These are phyloP conservation scores for Mesopsocus fuscifrons DNA, from an alignment of 2,888 invertebrate species.

Conservation along the genomic window DNA sequence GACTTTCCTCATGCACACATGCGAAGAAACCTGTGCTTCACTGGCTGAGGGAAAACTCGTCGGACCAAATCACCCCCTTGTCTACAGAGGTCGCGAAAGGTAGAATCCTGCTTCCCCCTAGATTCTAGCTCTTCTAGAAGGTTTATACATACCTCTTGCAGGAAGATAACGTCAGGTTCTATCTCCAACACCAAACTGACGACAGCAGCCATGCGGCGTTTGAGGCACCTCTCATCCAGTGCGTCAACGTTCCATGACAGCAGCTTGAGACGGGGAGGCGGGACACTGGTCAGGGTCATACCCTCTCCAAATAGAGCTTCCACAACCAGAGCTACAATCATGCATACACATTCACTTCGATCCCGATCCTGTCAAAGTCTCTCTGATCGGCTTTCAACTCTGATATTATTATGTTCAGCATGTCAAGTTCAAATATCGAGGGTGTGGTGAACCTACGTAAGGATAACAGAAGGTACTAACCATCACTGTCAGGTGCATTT, in stretches of 20 bases:
- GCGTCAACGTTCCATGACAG: conserved; percentile 41
- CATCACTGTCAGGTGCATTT: neutral
- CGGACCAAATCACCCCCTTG: too few relatives aligned
- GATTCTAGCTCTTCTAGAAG: too few relatives aligned
- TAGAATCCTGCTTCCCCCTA: too few relatives aligned
- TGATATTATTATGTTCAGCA: too few relatives aligned
- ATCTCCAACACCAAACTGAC: conserved; percentile 28
- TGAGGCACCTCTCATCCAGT: conserved; percentile 28
- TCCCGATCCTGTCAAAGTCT: too few relatives aligned
- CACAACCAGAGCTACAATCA: neutral
- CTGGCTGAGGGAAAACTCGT: too few relatives aligned
- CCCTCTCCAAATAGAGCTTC: conserved; percentile 6
- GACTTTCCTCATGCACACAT: too few relatives aligned
- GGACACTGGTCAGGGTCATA: conserved; percentile 11
- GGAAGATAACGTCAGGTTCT: conserved; percentile 32
- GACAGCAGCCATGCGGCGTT: conserved; percentile 29
- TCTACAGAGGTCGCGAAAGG: too few relatives aligned
- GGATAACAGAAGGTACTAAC: neutral
- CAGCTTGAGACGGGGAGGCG: conserved; percentile 25
- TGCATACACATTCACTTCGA: too few relatives aligned
- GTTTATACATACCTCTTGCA: conserved; percentile 41
- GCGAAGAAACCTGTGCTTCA: too few relatives aligned
- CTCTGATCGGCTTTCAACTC: too few relatives aligned
- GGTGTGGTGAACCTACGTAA: neutral
- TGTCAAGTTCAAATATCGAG: too few relatives aligned